phyloP scores from a whole-genome alignment of 1,140 invertebrate genomes.

The Charaxes varanes region DNA sequence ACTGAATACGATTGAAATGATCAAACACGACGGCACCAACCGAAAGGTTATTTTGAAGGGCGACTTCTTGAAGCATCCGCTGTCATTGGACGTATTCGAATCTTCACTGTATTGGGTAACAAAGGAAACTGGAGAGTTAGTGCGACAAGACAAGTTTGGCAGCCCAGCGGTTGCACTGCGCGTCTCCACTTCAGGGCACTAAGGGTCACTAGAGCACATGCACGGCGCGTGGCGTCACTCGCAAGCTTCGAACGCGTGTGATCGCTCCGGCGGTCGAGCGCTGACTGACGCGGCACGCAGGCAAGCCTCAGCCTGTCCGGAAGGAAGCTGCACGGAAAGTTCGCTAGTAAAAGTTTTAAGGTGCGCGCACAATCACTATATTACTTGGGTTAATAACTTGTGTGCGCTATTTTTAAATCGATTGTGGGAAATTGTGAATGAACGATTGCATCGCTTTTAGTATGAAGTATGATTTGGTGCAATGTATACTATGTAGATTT shows the following conservation, averaged over 20 bases:
- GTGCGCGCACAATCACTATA: constrained; percentile 30
- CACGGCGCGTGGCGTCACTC: constrained; percentile 47
- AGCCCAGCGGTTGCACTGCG: constrained; percentile 63
- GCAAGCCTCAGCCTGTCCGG: constrained; percentile 61
- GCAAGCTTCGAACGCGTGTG: constrained; percentile 36
- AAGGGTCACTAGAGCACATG: constrained; percentile 56
- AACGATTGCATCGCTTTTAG: no score
- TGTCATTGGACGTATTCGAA: constrained; percentile 95
- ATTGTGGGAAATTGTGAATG: constrained; percentile 2
- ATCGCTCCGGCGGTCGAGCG: constrained; percentile 47
- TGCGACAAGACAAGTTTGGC: constrained; percentile 96
- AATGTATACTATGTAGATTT: no score
- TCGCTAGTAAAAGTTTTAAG: constrained; percentile 57
- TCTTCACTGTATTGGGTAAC: constrained; percentile 93
- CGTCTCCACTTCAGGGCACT: constrained; percentile 68
- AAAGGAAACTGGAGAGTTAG: constrained; percentile 86
- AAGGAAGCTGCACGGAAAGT: constrained; percentile 67
- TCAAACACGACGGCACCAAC: constrained; percentile 88
- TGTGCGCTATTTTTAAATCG: constrained; percentile 1
- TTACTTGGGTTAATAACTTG: constrained; percentile 2
- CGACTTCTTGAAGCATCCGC: constrained; percentile 84
- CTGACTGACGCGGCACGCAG: constrained; percentile 47
- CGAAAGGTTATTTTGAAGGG: constrained; percentile 84
- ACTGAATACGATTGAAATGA: constrained; percentile 92
- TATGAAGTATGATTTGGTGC: no score